These are phyloP conservation scores for Brevipalpus yothersi DNA, from an alignment of 1,140 invertebrate genomes.

Conservation along the genomic window DNA sequence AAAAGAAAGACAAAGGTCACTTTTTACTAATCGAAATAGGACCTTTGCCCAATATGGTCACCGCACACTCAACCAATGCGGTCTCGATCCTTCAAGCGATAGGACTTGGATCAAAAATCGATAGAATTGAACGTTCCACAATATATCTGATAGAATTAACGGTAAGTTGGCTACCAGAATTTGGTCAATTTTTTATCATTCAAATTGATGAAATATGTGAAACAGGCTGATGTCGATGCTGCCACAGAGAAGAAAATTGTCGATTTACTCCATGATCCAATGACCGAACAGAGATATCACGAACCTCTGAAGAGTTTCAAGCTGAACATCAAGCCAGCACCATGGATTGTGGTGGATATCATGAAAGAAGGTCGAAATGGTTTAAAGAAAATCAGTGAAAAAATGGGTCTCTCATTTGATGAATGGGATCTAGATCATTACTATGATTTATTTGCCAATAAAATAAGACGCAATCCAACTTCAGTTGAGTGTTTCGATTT, in stretches of 20 bases:
- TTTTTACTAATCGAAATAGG: constrained; percentile 22
- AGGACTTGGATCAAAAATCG: constrained; percentile 35
- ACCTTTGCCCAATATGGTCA: constrained; percentile 63
- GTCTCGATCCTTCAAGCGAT: constrained; percentile 72
- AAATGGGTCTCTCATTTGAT: constrained; percentile 65
- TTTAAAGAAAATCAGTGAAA: constrained; percentile 50
- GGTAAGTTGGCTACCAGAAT: not conserved
- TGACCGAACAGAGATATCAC: constrained; percentile 53
- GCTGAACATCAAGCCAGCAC: constrained; percentile 18
- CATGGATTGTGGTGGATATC: constrained; percentile 61
- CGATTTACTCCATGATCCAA: constrained; percentile 43
- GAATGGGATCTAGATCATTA: constrained; percentile 67
- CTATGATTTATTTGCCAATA: constrained; percentile 46
- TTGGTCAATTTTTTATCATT: not conserved
- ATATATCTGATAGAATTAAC: constrained; percentile 40
- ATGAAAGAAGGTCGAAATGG: constrained; percentile 44
- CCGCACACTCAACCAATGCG: constrained; percentile 77
- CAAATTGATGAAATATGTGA: not conserved
- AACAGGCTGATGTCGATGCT: not conserved
- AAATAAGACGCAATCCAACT: constrained; percentile 73
- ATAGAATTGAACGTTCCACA: constrained; percentile 49
- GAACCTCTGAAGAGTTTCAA: constrained; percentile 40
- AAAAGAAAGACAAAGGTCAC: not conserved
- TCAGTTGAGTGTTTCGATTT: constrained; percentile 94
- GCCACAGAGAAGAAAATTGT: not conserved